Conservation (phyloP, 2,113 vertebrate genomes). For the Bufo gargarizans region DNA sequence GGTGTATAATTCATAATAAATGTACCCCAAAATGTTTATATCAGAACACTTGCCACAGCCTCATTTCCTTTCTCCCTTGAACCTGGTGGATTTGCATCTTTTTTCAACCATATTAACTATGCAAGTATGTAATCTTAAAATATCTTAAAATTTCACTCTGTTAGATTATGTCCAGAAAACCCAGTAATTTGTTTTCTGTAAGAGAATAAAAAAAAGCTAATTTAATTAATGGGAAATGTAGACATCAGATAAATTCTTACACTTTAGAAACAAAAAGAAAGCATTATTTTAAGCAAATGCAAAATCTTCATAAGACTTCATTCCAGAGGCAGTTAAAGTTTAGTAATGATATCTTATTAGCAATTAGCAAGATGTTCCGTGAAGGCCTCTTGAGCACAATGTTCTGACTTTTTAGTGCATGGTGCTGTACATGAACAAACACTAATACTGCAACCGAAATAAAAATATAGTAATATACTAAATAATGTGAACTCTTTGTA, state of each 20-base stretch:
- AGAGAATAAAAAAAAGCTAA: background rate
- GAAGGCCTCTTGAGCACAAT: slow-evolving; percentile 48
- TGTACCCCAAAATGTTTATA: too few species aligned
- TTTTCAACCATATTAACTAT: too few species aligned
- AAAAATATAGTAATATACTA: slow-evolving; percentile 37
- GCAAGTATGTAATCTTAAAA: too few species aligned
- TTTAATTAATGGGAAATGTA: slow-evolving; percentile 14
- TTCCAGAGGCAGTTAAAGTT: slow-evolving; percentile 41
- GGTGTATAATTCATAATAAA: too few species aligned
- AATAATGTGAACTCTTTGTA: slow-evolving; percentile 48
- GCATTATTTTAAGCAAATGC: slow-evolving; percentile 44
- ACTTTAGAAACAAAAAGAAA: slow-evolving; percentile 42
- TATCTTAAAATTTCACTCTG: too few species aligned
- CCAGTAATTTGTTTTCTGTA: background rate
- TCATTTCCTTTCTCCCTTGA: too few species aligned
- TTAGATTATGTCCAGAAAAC: background rate
- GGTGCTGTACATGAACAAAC: slow-evolving; percentile 48
- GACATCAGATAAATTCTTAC: slow-evolving; percentile 10
- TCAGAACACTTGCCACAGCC: too few species aligned
- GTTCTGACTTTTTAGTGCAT: slow-evolving; percentile 51
- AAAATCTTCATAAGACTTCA: slow-evolving; percentile 43
- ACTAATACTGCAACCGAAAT: slow-evolving; percentile 29
- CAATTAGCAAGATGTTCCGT: slow-evolving; percentile 53
- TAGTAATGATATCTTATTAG: slow-evolving; percentile 58
- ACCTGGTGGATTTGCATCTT: too few species aligned